Percentiles rank a stretch among this genome's conserved stretches.
Evolutionary conservation across 2,113 vertebrate species (phyloP).

Genomic region (Tichodroma muraria): DNA sequence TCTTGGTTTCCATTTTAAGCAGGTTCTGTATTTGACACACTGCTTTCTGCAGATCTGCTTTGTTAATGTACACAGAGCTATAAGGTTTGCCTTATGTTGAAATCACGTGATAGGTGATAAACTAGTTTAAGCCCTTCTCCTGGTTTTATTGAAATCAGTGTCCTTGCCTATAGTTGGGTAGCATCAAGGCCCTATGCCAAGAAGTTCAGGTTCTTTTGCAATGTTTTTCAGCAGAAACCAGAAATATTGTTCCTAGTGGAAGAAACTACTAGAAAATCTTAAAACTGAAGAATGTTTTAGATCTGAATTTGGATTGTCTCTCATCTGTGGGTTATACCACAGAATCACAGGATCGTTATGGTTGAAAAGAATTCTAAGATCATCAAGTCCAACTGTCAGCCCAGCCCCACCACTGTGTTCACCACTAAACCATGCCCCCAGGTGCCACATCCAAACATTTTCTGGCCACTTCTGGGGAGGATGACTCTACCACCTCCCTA

Average conservation of each 20-base stretch:
- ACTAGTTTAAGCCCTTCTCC: not conserved
- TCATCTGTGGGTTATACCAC: not conserved
- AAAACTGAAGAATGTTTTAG: not conserved
- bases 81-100: not conserved
- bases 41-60: not conserved
- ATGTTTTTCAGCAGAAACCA: not conserved
- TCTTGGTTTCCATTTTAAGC: not conserved
- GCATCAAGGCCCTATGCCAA: not conserved
- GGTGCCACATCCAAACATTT: not conserved
- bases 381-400: not conserved
- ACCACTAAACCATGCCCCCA: not conserved
- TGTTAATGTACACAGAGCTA: not conserved
- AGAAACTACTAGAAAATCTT: not conserved
- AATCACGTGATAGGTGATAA: not conserved
- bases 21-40: not conserved
- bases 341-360: not conserved
- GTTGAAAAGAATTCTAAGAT: not conserved
- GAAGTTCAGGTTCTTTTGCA: not conserved
- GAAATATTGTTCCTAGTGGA: not conserved
- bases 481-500: not conserved
- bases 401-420: not conserved
- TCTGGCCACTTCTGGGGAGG: not conserved
- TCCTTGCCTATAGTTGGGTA: not conserved
- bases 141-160: not conserved
- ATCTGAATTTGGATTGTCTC: not conserved